A percentile compares a stretch with the other conserved stretches of the same genome.
Conservation (phyloP, 2,797 vertebrate species). For the Pseudochaenichthys georgianus region DNA sequence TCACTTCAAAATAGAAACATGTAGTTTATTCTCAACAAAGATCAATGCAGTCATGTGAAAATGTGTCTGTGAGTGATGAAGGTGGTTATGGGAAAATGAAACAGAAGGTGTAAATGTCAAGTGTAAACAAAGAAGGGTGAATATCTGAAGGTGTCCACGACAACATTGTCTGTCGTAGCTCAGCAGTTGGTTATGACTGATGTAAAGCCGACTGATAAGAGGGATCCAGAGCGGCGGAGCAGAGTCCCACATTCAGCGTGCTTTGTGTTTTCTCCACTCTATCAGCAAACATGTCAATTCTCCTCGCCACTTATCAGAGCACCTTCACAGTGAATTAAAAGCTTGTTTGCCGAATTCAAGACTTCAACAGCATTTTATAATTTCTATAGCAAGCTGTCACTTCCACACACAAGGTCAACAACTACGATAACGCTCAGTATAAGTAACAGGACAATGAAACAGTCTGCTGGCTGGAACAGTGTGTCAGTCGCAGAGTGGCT, state of each 20-base stretch:
- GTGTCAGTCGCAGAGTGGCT: conserved; percentile 13
- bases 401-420: conserved; percentile 59
- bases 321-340: conserved; percentile 62
- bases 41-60: conserved; percentile 38
- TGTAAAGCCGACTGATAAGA: conserved; percentile 58
- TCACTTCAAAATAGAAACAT: conserved; percentile 29
- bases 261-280: conserved; percentile 51
- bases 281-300: conserved; percentile 67
- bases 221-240: conserved; percentile 41
- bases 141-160: conserved; percentile 60
- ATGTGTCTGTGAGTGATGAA: conserved; percentile 35
- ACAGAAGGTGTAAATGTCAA: conserved; percentile 59
- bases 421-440: conserved; percentile 13
- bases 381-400: conserved; percentile 48
- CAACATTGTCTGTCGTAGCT: conserved; percentile 55
- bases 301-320: conserved; percentile 56
- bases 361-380: conserved; percentile 23
- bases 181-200: conserved; percentile 56
- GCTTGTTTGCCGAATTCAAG: conserved; percentile 53
- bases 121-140: conserved; percentile 61
- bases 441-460: conserved; percentile 38
- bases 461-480: conserved; percentile 10
- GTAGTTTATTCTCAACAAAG: conserved; percentile 22
- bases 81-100: conserved; percentile 50
- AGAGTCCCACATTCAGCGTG: conserved; percentile 34